Conservation (phyloP, 1,140 invertebrate genomes). For the Parapsyche elsis region DNA sequence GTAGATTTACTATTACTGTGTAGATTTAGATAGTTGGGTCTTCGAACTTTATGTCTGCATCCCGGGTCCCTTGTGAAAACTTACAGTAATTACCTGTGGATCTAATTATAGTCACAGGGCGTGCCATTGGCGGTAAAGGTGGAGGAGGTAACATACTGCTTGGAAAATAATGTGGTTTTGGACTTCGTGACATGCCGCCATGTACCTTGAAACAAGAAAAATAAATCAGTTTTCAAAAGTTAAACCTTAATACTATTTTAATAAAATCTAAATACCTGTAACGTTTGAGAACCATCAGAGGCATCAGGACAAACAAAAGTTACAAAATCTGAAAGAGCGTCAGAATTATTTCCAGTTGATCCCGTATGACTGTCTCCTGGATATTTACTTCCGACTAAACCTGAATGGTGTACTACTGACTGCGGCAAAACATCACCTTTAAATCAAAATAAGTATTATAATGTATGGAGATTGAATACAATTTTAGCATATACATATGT, state of each 20-base stretch:
- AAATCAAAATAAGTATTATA: no score
- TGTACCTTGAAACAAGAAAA: conserved; percentile 60
- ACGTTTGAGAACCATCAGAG: conserved; percentile 78
- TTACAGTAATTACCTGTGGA: conserved; percentile 74
- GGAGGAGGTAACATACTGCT: conserved; percentile 92
- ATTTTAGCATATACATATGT: conserved; percentile 57
- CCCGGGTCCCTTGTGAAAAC: neutral
- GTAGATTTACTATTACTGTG: no score
- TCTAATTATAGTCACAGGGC: conserved; percentile 94
- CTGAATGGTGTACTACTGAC: conserved; percentile 54
- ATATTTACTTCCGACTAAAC: conserved; percentile 77
- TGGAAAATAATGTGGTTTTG: conserved; percentile 87
- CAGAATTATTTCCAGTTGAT: conserved; percentile 79
- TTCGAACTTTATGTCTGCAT: no score
- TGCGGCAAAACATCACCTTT: conserved; percentile 53
- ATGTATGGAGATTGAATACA: no score
- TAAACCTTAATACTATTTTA: neutral
- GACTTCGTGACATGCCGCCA: conserved; percentile 65
- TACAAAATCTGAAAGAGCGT: conserved; percentile 95
- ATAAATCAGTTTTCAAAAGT: neutral
- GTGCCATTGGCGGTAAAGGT: conserved; percentile 95
- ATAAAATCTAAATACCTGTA: conserved; percentile 73
- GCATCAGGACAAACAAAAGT: conserved; percentile 96
- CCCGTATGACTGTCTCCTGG: conserved; percentile 77
- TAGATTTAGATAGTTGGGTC: no score